Conservation (phyloP, 92 coral and sea anemone species). For the Siderastrea siderea region DNA sequence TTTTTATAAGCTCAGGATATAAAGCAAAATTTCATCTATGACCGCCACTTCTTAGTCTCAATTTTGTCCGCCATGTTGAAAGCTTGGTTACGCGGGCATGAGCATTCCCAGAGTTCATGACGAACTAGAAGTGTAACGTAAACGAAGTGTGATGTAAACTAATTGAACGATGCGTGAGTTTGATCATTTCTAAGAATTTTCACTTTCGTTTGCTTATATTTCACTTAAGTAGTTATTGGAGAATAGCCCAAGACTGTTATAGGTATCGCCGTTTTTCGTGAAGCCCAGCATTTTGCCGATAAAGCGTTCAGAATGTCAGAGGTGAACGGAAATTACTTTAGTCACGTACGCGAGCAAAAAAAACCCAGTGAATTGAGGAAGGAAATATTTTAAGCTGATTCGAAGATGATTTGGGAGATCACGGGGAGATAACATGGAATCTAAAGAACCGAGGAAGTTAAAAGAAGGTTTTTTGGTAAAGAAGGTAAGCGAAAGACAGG, state of each 20-base stretch:
- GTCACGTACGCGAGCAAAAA: not conserved
- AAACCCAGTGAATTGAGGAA: no score
- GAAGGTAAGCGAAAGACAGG: constrained; percentile 67
- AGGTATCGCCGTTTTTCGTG: not conserved
- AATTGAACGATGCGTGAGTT: no score
- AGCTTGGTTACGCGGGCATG: constrained; percentile 24
- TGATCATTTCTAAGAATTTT: not conserved
- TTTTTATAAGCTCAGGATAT: not conserved
- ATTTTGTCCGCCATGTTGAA: constrained; percentile 26
- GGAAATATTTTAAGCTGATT: not conserved
- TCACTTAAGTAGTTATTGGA: not conserved
- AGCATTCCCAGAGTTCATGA: not conserved
- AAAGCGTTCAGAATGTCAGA: not conserved
- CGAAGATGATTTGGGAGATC: not conserved
- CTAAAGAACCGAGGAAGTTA: constrained; percentile 47
- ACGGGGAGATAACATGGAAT: constrained; percentile 31
- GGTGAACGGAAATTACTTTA: not conserved
- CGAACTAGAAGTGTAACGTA: not conserved
- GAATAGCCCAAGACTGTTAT: not conserved
- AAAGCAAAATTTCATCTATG: not conserved
- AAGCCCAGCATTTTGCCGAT: not conserved
- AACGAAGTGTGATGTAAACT: no score
- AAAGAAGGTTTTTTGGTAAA: constrained; percentile 97
- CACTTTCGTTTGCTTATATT: not conserved
- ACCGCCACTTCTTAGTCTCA: not conserved